A percentile compares a stretch with the other conserved stretches of the same genome.
Evolutionary conservation across 2,797 vertebrate species (phyloP).

Genomic region (Onychomys leucogaster): DNA sequence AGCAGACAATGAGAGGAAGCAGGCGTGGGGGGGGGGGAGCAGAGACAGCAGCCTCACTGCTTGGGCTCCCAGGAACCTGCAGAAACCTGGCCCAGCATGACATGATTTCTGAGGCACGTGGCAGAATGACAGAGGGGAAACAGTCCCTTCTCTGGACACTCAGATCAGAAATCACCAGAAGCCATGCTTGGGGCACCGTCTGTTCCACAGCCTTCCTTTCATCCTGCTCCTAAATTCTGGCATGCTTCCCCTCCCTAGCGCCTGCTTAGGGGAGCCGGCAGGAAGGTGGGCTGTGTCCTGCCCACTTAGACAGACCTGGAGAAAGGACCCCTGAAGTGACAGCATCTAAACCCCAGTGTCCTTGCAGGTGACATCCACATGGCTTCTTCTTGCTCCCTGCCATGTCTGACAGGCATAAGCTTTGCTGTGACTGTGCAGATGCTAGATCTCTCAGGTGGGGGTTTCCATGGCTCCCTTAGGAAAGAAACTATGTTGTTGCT

Average conservation of each 20-base stretch:
- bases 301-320: neutral
- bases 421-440: neutral
- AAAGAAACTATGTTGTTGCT: slow-evolving; percentile 41
- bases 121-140: neutral
- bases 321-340: neutral
- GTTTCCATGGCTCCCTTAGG: slow-evolving; percentile 32
- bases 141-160: neutral
- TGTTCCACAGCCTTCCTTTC: slow-evolving; percentile 20
- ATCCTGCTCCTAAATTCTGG: slow-evolving; percentile 3
- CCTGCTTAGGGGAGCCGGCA: neutral
- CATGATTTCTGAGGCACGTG: neutral
- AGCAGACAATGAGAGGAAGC: neutral
- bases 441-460: neutral
- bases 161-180: slow-evolving; percentile 63
- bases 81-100: neutral
- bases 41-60: neutral
- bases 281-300: neutral
- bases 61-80: neutral
- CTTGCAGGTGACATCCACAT: neutral
- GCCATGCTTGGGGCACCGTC: neutral
- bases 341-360: slow-evolving; percentile 26
- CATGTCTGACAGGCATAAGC: neutral
- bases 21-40: too few species aligned
- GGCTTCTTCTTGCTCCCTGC: neutral
- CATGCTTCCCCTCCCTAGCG: fast-evolving